phyloP scores from a whole-genome alignment of 1,140 invertebrate genomes.

The Apis cerana region DNA sequence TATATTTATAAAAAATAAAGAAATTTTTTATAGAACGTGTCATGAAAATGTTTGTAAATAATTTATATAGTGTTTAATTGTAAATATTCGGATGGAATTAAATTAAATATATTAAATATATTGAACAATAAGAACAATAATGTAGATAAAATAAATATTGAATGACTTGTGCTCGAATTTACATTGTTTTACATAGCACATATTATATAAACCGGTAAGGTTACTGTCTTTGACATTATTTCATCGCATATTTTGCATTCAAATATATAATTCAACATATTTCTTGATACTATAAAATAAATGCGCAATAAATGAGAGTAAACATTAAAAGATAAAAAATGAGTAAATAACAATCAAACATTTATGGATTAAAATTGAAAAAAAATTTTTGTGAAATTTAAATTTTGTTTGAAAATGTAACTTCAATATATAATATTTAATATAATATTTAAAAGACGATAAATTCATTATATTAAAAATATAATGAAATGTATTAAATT shows the following conservation, averaged over 20 bases:
- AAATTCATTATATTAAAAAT: neutral
- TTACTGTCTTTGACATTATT: neutral
- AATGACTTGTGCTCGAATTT: neutral
- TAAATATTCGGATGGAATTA: neutral
- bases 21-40: neutral
- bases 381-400: neutral
- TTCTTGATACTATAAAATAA: conserved; percentile 8
- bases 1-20: neutral
- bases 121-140: neutral
- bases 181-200: neutral
- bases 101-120: neutral
- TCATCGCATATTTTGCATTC: conserved; percentile 1
- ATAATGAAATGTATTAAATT: neutral
- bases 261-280: neutral
- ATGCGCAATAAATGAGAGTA: neutral
- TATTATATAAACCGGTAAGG: neutral
- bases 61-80: neutral
- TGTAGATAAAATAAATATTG: neutral
- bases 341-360: neutral
- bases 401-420: too few relatives aligned
- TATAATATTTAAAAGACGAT: neutral
- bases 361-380: neutral
- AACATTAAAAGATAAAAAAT: neutral
- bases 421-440: too few relatives aligned
- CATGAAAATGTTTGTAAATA: neutral